A percentile compares a stretch with the other conserved stretches of the same genome.
Conservation (phyloP, 2,797 vertebrate genomes). For the Staurois parvus region DNA sequence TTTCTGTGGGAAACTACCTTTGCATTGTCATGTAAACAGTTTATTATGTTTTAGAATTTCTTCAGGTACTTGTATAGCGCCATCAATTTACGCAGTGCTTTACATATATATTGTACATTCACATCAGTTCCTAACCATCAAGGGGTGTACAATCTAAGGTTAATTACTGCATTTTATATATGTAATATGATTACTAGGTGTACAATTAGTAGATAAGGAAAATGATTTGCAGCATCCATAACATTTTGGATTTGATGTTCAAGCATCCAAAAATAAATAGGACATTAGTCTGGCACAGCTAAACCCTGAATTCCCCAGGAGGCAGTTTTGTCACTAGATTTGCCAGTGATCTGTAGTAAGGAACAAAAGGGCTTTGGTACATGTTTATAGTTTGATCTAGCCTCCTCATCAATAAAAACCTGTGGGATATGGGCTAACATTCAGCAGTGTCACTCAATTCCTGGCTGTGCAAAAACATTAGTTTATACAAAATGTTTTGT, state of each 20-base stretch:
- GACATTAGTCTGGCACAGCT: constrained; percentile 2
- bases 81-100: no score
- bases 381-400: neutral
- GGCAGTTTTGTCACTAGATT: constrained; percentile 1
- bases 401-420: neutral
- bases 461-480: no score
- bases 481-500: neutral
- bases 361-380: no score
- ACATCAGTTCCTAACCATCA: no score
- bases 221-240: neutral
- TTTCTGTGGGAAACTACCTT: no score
- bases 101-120: no score
- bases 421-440: neutral
- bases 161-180: neutral
- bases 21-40: no score
- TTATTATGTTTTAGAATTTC: no score
- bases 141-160: no score
- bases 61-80: no score
- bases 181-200: neutral
- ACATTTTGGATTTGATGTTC: neutral
- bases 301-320: constrained; percentile 5
- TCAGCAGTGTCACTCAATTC: neutral
- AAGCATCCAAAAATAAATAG: neutral
- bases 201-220: no score
- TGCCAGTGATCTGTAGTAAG: neutral